phyloP scores from a whole-genome alignment of 2,797 vertebrate genomes.

The Pogoniulus pusillus region DNA sequence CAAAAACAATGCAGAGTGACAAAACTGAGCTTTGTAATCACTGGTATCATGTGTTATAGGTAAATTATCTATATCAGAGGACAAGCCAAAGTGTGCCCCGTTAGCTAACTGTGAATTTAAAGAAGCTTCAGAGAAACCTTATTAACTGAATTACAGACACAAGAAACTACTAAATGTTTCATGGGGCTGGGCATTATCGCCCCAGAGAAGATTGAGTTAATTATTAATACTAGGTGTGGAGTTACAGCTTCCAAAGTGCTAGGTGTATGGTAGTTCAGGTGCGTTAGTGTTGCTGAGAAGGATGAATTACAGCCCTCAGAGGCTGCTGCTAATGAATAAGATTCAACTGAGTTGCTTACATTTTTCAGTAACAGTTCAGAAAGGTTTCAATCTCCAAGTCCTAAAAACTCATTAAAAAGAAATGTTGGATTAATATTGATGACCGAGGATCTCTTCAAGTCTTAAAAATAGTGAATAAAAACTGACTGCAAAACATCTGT shows the following conservation, averaged over 20 bases:
- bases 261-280: slow-evolving; percentile 21
- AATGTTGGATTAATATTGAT: background rate
- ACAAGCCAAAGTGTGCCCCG: slow-evolving; percentile 51
- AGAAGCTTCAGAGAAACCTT: slow-evolving; percentile 65
- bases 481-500: background rate
- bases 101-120: slow-evolving; percentile 73
- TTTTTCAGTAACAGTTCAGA: slow-evolving; percentile 64
- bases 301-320: slow-evolving; percentile 59
- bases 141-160: slow-evolving; percentile 75
- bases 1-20: slow-evolving; percentile 46
- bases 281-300: slow-evolving; percentile 31
- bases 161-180: slow-evolving; percentile 70
- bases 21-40: slow-evolving; percentile 55
- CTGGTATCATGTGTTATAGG: slow-evolving; percentile 54
- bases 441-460: background rate
- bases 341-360: slow-evolving; percentile 21
- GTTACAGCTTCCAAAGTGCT: slow-evolving; percentile 70
- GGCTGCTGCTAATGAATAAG: slow-evolving; percentile 8
- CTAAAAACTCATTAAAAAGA: slow-evolving; percentile 24
- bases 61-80: slow-evolving; percentile 74
- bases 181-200: slow-evolving; percentile 64
- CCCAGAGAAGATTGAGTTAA: slow-evolving; percentile 68
- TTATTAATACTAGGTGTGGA: slow-evolving; percentile 73
- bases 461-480: background rate
- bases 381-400: slow-evolving; percentile 25